Base-by-base conservation (phyloP, 1,140 invertebrate species). In the Portunus trituberculatus region DNA sequence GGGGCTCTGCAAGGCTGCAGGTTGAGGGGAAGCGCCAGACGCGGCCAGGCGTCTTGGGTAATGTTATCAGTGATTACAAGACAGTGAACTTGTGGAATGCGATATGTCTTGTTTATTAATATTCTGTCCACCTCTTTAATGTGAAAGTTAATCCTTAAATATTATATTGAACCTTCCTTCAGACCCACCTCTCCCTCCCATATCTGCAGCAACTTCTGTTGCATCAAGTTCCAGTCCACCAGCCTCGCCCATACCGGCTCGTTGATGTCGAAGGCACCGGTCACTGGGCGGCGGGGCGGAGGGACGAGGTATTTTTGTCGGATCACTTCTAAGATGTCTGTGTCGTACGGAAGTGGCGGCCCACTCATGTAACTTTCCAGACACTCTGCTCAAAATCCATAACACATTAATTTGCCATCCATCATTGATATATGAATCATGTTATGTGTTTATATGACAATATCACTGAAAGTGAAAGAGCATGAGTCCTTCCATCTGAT, bases 181-280 rank as follows among this genome's bases (percentile, higher is more conserved):
- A 7, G n/a, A 7, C 48, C 29, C 10, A 95, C 94, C 94, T 88
- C 46, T 10, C 59, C 91, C 32, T 95, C 14, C 94, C 94, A 95
- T 0, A 95, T 92, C 29, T 92, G 25, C 91, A 76, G 87, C 16
- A 95, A 91, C 14, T 88, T 86, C 31, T 95, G 83, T 82, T 95
- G 94, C 90, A 95, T 39, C 8, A 88, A 28, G n/a, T 67, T 32
- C 94, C 94, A 95, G 91, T 95, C 94, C 16, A 92, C 83, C 83
- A 95, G 83, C 20, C 82, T 59, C 20, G 16, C 46, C 94, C 94
- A 95, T 29, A 92, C 91, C 4, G 91, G 94, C 84, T 92, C 48
- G 46, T 93, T 0, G n/a, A 95, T 89, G 32, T 95, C 84, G 20
- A 92, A 45, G 52, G 91, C 59, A 0, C 46, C 45, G 2, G 25